phyloP scores from a whole-genome alignment of 2,797 vertebrate species.

The Hypotaenidia philippensis region DNA sequence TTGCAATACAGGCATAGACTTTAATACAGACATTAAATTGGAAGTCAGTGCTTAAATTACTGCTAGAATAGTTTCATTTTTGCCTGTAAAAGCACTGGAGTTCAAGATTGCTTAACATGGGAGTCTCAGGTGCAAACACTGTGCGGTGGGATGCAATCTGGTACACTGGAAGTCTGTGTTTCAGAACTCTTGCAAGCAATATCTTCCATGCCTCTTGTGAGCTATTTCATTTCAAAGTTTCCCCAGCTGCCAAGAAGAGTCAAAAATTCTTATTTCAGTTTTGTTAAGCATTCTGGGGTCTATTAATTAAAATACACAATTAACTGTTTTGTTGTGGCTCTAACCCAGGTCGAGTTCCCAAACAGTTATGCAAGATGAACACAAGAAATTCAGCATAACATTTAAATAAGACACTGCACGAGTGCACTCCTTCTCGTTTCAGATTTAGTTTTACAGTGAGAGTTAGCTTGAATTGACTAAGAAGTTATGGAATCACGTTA shows the following conservation, averaged over 20 bases:
- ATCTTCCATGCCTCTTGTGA: neutral
- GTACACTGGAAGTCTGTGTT: neutral
- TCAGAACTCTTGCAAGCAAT: neutral
- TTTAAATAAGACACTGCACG: accelerated
- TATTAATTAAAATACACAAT: neutral
- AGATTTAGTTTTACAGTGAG: neutral
- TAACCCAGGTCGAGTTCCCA: neutral
- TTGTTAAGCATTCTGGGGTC: neutral
- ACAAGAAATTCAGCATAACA: neutral
- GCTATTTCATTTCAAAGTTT: neutral
- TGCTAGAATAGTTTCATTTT: neutral
- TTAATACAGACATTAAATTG: neutral
- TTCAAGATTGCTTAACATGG: neutral
- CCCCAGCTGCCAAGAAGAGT: neutral
- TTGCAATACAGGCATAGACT: neutral
- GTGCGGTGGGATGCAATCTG: neutral
- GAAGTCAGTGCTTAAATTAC: neutral
- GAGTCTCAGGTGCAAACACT: neutral
- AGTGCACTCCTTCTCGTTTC: neutral
- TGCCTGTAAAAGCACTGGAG: neutral
- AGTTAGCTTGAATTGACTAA: neutral
- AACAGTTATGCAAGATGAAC: neutral
- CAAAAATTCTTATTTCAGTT: neutral
- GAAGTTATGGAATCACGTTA: neutral
- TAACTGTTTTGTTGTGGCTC: neutral